A percentile compares a stretch with the other conserved stretches of the same genome.
phyloP scores from a whole-genome alignment of 2,888 invertebrate genomes.

The Diplazon laetatorius region DNA sequence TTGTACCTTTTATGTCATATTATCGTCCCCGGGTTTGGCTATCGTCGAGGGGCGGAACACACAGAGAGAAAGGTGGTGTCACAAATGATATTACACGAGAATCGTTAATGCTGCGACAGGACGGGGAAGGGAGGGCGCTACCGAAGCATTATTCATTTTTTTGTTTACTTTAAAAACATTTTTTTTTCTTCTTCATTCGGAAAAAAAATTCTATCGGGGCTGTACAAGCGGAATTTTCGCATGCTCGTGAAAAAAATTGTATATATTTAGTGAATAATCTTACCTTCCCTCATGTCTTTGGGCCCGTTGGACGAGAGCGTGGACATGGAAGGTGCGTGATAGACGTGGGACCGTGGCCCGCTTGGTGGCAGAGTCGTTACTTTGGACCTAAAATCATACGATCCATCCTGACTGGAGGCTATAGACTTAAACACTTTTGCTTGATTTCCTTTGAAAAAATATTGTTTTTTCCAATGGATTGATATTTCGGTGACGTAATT shows the following conservation, averaged over 20 bases:
- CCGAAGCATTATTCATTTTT: no score
- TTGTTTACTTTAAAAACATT: background rate
- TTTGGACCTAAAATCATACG: conserved; percentile 77
- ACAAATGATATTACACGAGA: conserved; percentile 17
- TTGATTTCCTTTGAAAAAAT: no score
- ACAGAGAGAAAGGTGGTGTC: conserved; percentile 68
- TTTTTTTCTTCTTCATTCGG: no score
- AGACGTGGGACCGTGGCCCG: conserved; percentile 76
- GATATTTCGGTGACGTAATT: no score
- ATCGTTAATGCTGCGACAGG: no score
- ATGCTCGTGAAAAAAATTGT: background rate
- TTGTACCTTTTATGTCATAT: conserved; percentile 80
- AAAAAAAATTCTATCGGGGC: background rate
- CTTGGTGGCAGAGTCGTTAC: conserved; percentile 77
- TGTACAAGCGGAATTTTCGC: background rate
- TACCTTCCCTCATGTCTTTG: conserved; percentile 81
- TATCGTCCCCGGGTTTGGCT: conserved; percentile 80
- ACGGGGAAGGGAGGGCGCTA: no score
- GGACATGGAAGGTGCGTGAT: conserved; percentile 79
- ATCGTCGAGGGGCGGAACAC: conserved; percentile 71
- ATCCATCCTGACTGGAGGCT: conserved; percentile 49
- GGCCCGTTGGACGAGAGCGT: conserved; percentile 77
- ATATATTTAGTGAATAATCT: conserved; percentile 50
- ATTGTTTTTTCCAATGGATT: no score
- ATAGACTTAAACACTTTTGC: no score